These are phyloP conservation scores for Catharus minimus DNA, from an alignment of 2,113 vertebrate species.

Conservation along the genomic window DNA sequence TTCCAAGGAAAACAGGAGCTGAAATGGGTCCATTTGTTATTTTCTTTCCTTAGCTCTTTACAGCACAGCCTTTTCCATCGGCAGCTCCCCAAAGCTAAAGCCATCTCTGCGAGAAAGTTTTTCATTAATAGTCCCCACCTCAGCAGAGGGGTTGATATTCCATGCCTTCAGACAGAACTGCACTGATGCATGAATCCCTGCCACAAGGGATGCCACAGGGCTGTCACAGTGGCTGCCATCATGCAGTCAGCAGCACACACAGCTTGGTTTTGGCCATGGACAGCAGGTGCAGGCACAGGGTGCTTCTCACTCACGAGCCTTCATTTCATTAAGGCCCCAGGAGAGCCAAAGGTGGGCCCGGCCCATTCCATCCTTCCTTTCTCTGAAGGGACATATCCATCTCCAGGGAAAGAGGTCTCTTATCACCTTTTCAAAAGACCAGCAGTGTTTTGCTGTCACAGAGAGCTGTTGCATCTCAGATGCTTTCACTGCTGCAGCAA, in stretches of 20 bases:
- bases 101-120: neutral
- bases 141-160: neutral
- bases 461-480: neutral
- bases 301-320: rapidly evolving
- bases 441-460: neutral
- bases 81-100: neutral
- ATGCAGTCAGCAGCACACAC: neutral
- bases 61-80: neutral
- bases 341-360: neutral
- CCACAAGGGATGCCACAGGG: neutral
- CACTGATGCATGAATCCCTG: neutral
- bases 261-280: neutral
- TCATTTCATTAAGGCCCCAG: neutral
- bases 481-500: neutral
- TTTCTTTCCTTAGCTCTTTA: neutral
- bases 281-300: rapidly evolving
- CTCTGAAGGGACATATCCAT: neutral
- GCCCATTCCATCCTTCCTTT: neutral
- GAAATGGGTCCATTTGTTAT: neutral
- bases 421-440: neutral
- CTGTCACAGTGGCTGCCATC: neutral
- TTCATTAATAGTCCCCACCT: neutral
- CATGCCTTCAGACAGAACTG: neutral
- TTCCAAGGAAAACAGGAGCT: neutral
- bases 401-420: neutral